A percentile compares a stretch with the other conserved stretches of the same genome.
phyloP scores from a whole-genome alignment of 23 tunicate species.

The Styela plicata region DNA sequence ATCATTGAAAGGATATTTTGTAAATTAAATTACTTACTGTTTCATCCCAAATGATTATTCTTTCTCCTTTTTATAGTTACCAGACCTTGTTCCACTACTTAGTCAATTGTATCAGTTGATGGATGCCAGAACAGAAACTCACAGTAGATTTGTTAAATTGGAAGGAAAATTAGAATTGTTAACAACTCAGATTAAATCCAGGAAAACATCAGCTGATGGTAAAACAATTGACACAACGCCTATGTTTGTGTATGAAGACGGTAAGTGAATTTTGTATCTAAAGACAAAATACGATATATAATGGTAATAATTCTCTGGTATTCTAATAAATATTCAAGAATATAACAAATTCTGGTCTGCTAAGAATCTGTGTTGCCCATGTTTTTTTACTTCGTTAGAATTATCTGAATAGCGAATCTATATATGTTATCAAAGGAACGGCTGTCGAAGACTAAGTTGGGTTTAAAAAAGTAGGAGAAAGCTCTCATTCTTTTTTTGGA shows the following conservation, averaged over 20 bases:
- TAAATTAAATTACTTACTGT: background rate
- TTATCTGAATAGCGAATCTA: too few species aligned
- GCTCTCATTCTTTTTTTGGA: too few species aligned
- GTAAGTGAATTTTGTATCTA: constrained; percentile 24
- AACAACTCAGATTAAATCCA: constrained; percentile 46
- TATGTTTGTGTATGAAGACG: constrained; percentile 64
- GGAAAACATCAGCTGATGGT: constrained; percentile 10
- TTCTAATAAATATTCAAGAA: too few species aligned
- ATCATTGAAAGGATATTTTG: background rate
- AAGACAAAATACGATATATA: too few species aligned
- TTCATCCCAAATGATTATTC: background rate
- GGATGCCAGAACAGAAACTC: constrained; percentile 57
- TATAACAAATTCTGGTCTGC: too few species aligned
- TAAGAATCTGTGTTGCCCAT: too few species aligned
- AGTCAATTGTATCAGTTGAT: constrained; percentile 57
- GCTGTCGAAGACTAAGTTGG: too few species aligned
- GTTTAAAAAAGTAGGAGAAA: too few species aligned
- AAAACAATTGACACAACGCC: constrained; percentile 33
- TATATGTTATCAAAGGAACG: too few species aligned
- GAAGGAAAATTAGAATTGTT: constrained; percentile 78
- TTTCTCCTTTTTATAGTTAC: constrained; percentile 37
- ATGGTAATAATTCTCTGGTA: too few species aligned
- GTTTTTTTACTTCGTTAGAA: too few species aligned
- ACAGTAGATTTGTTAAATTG: constrained; percentile 33
- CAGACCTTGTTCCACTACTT: constrained; percentile 51